A percentile compares a stretch with the other conserved stretches of the same genome.
Evolutionary conservation across 2,113 vertebrate genomes (phyloP).

Genomic region (Bubo scandiacus): DNA sequence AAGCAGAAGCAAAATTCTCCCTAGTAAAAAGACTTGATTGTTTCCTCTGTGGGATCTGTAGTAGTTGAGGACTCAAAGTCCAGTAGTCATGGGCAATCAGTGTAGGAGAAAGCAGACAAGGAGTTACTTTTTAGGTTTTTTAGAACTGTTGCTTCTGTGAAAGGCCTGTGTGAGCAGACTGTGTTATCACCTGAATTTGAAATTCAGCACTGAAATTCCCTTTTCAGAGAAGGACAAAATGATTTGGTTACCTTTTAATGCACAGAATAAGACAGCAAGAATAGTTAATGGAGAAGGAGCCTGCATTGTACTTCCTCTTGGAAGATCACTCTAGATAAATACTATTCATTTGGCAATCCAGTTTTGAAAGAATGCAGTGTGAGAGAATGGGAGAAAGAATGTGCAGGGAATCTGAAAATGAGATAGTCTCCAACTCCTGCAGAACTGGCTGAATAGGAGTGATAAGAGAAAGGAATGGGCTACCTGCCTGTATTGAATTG

Average conservation of each 20-base stretch:
- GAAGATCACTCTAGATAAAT: slow-evolving; percentile 53
- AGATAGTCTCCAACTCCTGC: slow-evolving; percentile 19
- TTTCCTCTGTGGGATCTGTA: background rate
- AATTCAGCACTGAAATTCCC: slow-evolving; percentile 33
- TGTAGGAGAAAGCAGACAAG: background rate
- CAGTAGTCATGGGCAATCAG: background rate
- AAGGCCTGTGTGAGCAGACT: background rate
- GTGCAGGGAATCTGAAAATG: slow-evolving; percentile 9
- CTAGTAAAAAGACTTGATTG: background rate
- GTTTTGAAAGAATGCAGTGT: background rate
- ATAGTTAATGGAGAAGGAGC: background rate
- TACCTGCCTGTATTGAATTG: slow-evolving; percentile 20
- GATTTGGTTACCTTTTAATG: slow-evolving; percentile 11
- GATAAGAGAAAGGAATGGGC: slow-evolving; percentile 47
- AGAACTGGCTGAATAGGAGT: slow-evolving; percentile 29
- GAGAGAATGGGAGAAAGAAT: slow-evolving; percentile 2
- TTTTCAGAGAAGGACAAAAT: slow-evolving; percentile 30
- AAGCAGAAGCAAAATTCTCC: background rate
- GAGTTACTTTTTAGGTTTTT: background rate
- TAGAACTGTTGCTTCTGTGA: background rate
- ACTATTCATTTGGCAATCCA: background rate
- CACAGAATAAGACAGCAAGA: background rate
- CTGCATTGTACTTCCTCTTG: slow-evolving; percentile 5
- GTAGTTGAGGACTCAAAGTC: background rate
- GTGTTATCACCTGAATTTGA: slow-evolving; percentile 11